Conservation (phyloP, 2,888 invertebrate species). For the Imbricaverruca yamaguchii region DNA sequence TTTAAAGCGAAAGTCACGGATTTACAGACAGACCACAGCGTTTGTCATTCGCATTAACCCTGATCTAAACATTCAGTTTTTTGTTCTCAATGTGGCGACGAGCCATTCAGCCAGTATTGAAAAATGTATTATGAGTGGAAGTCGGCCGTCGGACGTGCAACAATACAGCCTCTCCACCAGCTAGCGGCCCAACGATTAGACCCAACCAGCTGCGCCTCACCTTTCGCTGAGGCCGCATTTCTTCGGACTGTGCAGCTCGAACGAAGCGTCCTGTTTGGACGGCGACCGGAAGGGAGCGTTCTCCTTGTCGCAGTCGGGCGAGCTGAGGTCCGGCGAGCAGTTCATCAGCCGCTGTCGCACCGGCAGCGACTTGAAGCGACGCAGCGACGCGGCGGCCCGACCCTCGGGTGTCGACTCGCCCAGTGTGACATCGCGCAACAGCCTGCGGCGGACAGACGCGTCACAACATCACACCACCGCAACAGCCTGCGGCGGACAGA, state of each 20-base stretch:
- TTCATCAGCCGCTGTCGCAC: constrained; percentile 2
- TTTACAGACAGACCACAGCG: no score
- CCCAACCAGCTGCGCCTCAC: neutral
- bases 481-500: no score
- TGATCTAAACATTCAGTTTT: no score
- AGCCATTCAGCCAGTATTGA: no score
- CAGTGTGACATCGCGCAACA: constrained; percentile 14
- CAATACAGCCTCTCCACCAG: no score
- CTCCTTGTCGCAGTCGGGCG: constrained; percentile 1
- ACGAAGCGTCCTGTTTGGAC: neutral
- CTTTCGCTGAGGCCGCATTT: neutral
- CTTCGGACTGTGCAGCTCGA: constrained; percentile 1
- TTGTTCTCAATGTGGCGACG: no score
- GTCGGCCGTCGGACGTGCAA: no score
- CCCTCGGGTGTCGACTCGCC: neutral
- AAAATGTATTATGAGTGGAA: no score
- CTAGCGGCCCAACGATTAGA: no score
- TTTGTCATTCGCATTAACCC: no score
- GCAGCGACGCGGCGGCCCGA: neutral
- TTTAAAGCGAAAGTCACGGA: no score
- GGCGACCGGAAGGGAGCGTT: constrained; percentile 17
- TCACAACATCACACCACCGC: neutral
- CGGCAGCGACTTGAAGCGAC: constrained; percentile 13
- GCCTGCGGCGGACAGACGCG: neutral
- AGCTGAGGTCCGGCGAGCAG: neutral